Conservation (phyloP, 1,140 invertebrate species). For the Bradysia coprophila region DNA sequence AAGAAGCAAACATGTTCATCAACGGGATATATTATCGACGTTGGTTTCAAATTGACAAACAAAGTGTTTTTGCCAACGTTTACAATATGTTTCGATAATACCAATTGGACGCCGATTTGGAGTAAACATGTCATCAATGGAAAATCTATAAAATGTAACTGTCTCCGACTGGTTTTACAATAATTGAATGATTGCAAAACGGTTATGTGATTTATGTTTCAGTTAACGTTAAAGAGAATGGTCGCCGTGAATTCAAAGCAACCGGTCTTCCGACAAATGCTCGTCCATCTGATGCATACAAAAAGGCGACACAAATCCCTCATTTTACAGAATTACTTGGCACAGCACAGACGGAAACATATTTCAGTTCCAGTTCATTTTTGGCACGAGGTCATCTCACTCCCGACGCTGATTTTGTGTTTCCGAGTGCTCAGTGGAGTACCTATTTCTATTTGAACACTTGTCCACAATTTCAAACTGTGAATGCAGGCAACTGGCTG, state of each 20-base stretch:
- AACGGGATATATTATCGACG: not conserved
- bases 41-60: not conserved
- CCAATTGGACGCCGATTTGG: constrained; percentile 27
- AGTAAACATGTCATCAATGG: constrained; percentile 5
- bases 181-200: not conserved
- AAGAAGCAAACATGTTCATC: not conserved
- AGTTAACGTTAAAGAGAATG: constrained; percentile 13
- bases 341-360: constrained; percentile 9
- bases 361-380: constrained; percentile 19
- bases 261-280: constrained; percentile 10
- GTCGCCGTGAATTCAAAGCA: constrained; percentile 14
- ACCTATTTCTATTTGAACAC: constrained; percentile 33
- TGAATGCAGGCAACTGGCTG: constrained; percentile 31
- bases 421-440: constrained; percentile 24
- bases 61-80: not conserved
- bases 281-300: constrained; percentile 10
- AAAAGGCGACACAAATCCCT: constrained; percentile 14
- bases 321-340: constrained; percentile 19
- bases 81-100: constrained; percentile 1
- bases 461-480: constrained; percentile 30
- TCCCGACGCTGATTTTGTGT: constrained; percentile 31
- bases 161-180: not conserved
- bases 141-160: constrained; percentile 3
- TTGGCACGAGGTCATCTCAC: constrained; percentile 31
- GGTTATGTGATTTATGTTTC: constrained; percentile 4